These are phyloP conservation scores for Machaerirhynchus nigripectus DNA, from an alignment of 2,113 vertebrate species.

Conservation along the genomic window DNA sequence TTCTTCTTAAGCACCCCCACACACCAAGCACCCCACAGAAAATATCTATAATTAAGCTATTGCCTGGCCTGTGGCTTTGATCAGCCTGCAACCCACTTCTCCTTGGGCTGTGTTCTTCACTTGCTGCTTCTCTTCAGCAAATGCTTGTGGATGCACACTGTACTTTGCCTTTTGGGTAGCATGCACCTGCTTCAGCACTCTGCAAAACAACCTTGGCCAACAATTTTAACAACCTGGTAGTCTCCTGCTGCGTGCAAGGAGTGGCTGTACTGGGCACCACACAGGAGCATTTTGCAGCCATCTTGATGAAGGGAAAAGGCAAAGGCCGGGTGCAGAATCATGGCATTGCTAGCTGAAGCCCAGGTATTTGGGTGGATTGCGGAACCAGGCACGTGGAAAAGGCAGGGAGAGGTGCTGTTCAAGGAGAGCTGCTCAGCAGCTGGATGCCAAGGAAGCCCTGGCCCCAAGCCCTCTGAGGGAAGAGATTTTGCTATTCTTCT, in stretches of 20 bases:
- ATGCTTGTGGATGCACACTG: rapidly evolving
- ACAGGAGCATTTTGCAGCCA: neutral
- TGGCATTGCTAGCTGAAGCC: neutral
- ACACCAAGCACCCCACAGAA: neutral
- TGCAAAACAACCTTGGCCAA: neutral
- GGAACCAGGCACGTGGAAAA: neutral
- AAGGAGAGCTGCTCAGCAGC: neutral
- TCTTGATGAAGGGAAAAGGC: neutral
- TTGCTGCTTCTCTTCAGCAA: neutral
- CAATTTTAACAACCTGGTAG: neutral
- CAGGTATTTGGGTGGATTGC: neutral
- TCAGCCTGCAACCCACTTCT: neutral
- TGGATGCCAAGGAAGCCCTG: neutral
- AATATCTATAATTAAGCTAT: neutral
- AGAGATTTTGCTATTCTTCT: neutral
- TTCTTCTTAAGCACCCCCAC: neutral
- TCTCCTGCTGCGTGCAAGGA: neutral
- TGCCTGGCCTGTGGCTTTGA: neutral
- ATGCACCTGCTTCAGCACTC: neutral
- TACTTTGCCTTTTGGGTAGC: neutral
- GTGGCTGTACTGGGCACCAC: rapidly evolving
- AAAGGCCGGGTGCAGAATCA: neutral
- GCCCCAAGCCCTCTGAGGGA: neutral
- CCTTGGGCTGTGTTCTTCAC: rapidly evolving
- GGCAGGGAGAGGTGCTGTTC: rapidly evolving